Conservation (phyloP, 53 echinoderm and acorn worm genomes). For the Temnopleurus reevesii region DNA sequence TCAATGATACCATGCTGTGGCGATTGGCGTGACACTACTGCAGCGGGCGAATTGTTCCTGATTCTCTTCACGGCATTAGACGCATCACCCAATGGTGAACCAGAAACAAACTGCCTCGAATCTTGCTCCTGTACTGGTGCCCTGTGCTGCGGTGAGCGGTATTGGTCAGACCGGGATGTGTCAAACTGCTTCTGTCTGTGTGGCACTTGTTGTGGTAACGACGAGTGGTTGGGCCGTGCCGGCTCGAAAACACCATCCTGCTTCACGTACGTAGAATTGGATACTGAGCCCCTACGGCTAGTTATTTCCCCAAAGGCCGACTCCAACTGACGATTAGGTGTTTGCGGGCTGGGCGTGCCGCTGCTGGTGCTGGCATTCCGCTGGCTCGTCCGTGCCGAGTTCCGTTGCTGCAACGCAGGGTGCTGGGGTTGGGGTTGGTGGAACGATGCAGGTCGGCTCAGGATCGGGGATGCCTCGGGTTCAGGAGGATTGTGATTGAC, state of each 20-base stretch:
- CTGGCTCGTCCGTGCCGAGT: background rate
- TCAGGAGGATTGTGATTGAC: constrained; percentile 70
- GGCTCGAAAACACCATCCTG: background rate
- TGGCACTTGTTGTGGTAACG: background rate
- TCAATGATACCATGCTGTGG: background rate
- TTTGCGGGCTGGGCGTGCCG: constrained; percentile 41
- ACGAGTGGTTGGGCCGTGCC: background rate
- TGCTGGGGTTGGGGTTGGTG: constrained; percentile 6
- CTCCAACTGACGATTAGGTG: constrained; percentile 63
- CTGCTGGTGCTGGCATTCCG: background rate
- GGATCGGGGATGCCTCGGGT: constrained; percentile 79
- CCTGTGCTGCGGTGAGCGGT: background rate
- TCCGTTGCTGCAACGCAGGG: background rate
- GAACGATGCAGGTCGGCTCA: constrained; percentile 8
- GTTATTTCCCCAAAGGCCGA: constrained; percentile 63
- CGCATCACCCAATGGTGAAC: background rate
- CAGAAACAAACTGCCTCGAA: background rate
- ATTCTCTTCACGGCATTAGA: background rate
- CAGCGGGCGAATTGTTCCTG: constrained; percentile 18
- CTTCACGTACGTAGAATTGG: constrained; percentile 69
- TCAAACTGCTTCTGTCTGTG: constrained; percentile 3
- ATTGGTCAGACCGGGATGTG: background rate
- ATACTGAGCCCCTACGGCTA: constrained; percentile 61
- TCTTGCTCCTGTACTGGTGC: background rate
- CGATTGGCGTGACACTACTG: background rate